Base-by-base conservation (phyloP, 30 jellyfish, hydroid and myxozoan genomes). In the Aurelia aurita region DNA sequence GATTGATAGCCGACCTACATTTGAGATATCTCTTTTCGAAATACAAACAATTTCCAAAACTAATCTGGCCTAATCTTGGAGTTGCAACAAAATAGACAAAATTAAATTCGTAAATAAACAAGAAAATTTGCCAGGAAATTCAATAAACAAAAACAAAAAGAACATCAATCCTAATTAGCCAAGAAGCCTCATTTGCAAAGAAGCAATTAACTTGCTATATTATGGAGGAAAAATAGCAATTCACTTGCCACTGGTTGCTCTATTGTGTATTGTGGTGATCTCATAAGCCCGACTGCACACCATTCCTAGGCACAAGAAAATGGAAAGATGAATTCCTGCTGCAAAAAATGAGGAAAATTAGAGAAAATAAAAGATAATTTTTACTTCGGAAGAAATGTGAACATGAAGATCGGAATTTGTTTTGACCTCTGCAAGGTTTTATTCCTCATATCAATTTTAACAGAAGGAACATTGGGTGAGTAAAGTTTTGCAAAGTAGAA, bases 261-360 rank as follows among this genome's bases (percentile, higher is more conserved):
- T 72, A 83, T 83, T 83, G 93, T 46, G 69, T 55, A 18, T 27
- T 18, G 0, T 28, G 80, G 45, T 83, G 93, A 83, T 69, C 86
- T 83, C 39, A 83, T 83, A 80, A 31, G 93, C 93, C 78, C 60
- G 86, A 83, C 83, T 71, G 75, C 74, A 57, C 49, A 51, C 39
- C 19, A 61, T 57, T 20, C 54, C 58, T 26, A 35, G 43, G 59
- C 29, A 44, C 18, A n/a, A 39, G 34, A 76, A n/a, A 22, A 28
- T 53, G 35, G 8, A 61, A 70, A 2, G 23, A 26, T 45, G 82
- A 13, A 58, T 43, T 9, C 22, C 76, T 59, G 31, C 68, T 19
- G 20, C 20, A 31, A 43, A 70, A 69, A 69, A 83, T 71, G 77
- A 62, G 34, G 69, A 49, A 31, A 25, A 35, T 59, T 4, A 12